phyloP scores from a whole-genome alignment of 2,113 vertebrate genomes.

The Benthochromis sp. region DNA sequence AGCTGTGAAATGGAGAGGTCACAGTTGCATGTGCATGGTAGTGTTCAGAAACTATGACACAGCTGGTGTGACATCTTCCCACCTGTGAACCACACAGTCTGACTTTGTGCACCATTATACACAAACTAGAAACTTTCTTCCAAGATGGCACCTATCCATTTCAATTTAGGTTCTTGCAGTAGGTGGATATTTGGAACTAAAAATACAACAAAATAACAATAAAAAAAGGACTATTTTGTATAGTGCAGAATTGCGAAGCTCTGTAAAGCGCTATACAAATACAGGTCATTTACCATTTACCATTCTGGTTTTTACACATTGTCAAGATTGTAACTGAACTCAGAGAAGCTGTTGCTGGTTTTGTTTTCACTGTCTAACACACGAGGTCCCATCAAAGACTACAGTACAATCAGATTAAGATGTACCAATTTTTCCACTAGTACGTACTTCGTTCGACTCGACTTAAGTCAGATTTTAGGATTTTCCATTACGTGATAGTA shows the following conservation, averaged over 20 bases:
- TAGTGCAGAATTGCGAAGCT: background rate
- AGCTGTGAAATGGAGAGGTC: background rate
- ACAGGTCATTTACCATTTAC: background rate
- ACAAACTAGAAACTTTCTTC: background rate
- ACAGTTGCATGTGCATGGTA: background rate
- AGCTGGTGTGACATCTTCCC: slow-evolving; percentile 20
- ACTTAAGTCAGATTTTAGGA: background rate
- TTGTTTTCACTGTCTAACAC: background rate
- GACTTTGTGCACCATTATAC: background rate
- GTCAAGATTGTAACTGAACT: background rate
- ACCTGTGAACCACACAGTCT: background rate
- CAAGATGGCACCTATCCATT: background rate
- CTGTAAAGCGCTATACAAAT: background rate
- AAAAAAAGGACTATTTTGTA: background rate
- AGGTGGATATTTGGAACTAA: background rate
- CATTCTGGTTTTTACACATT: background rate
- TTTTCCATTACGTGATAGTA: background rate
- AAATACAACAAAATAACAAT: background rate
- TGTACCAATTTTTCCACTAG: background rate
- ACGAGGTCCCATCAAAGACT: background rate
- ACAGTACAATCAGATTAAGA: background rate
- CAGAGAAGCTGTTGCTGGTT: background rate
- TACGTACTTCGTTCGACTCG: rapidly evolving
- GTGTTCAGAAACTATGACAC: background rate
- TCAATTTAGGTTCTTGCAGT: background rate